A percentile compares a stretch with the other conserved stretches of the same genome.
Conservation (phyloP, 1,140 invertebrate genomes). For the Heliconius hermathena region DNA sequence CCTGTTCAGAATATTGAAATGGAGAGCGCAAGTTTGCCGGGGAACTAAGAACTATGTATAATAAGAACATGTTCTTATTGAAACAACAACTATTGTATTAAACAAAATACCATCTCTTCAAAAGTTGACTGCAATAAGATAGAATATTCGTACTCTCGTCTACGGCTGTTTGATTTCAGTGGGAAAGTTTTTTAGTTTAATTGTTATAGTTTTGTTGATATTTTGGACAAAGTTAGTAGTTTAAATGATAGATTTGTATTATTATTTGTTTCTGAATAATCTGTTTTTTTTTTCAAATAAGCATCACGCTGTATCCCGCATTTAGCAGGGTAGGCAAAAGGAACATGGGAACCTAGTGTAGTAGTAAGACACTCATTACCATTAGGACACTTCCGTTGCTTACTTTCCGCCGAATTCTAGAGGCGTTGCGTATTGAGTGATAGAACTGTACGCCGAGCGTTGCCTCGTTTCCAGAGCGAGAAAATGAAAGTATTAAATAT, state of each 20-base stretch:
- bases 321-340: too few species aligned
- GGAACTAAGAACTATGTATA: conserved; percentile 64
- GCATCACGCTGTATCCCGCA: too few species aligned
- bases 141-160: conserved; percentile 35
- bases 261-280: neutral
- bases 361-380: too few species aligned
- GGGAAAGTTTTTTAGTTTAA: neutral
- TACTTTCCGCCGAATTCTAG: too few species aligned
- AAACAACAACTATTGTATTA: conserved; percentile 61
- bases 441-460: too few species aligned
- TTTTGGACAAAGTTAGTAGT: neutral
- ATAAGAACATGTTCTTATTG: conserved; percentile 55
- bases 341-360: too few species aligned
- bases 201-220: conserved; percentile 8
- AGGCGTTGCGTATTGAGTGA: too few species aligned
- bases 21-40: conserved; percentile 55
- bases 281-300: neutral
- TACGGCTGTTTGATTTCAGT: conserved; percentile 41
- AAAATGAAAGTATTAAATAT: too few species aligned
- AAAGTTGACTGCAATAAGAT: conserved; percentile 51
- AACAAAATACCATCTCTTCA: conserved; percentile 57
- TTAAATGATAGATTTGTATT: neutral
- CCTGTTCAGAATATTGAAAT: conserved; percentile 63
- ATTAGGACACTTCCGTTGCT: too few species aligned
- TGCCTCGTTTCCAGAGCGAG: too few species aligned